A percentile compares a stretch with the other conserved stretches of the same genome.
Conservation (phyloP, 2,113 vertebrate species). For the Grallaria varia region DNA sequence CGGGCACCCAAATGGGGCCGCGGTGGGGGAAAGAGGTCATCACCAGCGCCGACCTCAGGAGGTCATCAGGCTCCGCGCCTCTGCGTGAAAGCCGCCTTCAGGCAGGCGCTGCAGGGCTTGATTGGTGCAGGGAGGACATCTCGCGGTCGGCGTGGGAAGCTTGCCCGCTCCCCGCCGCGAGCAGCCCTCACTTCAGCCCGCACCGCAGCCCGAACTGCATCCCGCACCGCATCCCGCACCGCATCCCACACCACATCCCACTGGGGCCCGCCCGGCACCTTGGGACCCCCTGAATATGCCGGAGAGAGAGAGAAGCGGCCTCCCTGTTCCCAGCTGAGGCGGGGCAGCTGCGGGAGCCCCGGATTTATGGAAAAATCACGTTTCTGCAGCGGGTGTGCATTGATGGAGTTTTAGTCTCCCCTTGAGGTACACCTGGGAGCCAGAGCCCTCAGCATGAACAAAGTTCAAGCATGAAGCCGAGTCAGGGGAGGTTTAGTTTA, state of each 20-base stretch:
- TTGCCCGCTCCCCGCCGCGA: background rate
- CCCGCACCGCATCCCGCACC: fast-evolving
- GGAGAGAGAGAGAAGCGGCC: background rate
- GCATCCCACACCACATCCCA: fast-evolving
- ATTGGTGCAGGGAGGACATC: conserved; percentile 31
- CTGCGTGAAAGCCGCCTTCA: fast-evolving
- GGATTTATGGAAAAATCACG: background rate
- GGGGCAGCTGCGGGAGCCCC: fast-evolving
- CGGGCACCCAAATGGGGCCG: fast-evolving
- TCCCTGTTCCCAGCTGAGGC: background rate
- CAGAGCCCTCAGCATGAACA: background rate
- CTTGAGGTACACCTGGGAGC: fast-evolving
- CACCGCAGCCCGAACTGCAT: too few relatives aligned
- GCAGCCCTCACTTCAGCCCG: too few relatives aligned
- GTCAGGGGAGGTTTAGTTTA: background rate
- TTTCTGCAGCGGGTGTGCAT: fast-evolving
- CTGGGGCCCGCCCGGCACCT: fast-evolving
- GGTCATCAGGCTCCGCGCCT: too few relatives aligned
- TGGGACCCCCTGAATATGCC: fast-evolving
- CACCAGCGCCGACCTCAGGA: fast-evolving
- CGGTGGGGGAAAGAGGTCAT: fast-evolving
- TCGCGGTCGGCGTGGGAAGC: conserved; percentile 42
- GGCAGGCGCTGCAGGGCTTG: background rate
- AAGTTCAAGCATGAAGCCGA: background rate
- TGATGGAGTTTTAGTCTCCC: background rate